These are phyloP conservation scores for Ectemnius lituratus DNA, from an alignment of 2,888 invertebrate species.

Conservation along the genomic window DNA sequence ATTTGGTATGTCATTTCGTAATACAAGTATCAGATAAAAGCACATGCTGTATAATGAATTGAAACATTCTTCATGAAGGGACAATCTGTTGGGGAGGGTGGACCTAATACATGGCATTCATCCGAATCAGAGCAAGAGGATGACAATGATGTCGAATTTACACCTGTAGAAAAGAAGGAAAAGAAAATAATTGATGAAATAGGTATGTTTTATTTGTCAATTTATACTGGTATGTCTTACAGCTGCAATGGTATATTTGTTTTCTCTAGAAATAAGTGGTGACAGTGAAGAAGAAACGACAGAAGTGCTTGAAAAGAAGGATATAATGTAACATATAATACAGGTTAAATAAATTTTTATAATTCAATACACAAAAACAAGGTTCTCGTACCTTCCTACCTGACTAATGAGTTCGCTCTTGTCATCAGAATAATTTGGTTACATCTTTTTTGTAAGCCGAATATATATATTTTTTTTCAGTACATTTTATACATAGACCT, in stretches of 20 bases:
- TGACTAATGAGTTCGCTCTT: background rate
- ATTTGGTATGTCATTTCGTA: slow-evolving; percentile 19
- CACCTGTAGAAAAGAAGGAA: slow-evolving; percentile 63
- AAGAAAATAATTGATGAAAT: slow-evolving; percentile 69
- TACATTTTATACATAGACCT: slow-evolving; percentile 60
- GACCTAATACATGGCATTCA: slow-evolving; percentile 68
- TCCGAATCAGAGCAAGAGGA: slow-evolving; percentile 70
- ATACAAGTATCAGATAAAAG: no score
- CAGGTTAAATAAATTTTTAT: slow-evolving; percentile 16
- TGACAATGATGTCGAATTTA: slow-evolving; percentile 70
- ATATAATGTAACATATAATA: slow-evolving; percentile 62
- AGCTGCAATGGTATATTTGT: background rate
- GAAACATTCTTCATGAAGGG: slow-evolving; percentile 58
- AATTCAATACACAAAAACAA: background rate
- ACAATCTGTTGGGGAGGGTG: slow-evolving; percentile 70
- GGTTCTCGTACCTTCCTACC: background rate
- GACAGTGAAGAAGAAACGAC: slow-evolving; percentile 78
- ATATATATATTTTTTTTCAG: slow-evolving; percentile 47
- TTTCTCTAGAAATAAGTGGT: slow-evolving; percentile 74
- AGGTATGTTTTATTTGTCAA: slow-evolving; percentile 60
- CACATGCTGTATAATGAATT: background rate
- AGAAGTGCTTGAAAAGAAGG: slow-evolving; percentile 65
- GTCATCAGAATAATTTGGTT: background rate
- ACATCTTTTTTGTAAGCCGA: slow-evolving; percentile 16
- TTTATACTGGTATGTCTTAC: background rate